Evolutionary conservation across 2,888 invertebrate genomes (phyloP).

Genomic region (Pristionchus mayeri): DNA sequence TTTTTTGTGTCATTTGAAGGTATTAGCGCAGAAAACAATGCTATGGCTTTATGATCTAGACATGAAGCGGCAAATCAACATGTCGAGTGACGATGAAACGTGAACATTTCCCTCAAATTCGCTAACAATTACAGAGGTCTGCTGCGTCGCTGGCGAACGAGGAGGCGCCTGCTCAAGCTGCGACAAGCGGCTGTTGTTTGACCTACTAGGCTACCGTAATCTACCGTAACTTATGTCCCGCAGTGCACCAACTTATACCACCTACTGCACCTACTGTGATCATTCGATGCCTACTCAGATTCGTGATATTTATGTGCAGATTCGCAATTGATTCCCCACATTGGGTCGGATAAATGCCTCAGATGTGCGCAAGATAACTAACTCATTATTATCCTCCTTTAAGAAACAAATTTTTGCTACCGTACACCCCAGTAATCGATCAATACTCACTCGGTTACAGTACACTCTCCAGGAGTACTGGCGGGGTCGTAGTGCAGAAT

Average conservation of each 20-base stretch:
- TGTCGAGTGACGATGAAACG: too few relatives aligned
- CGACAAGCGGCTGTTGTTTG: slow-evolving; percentile 11
- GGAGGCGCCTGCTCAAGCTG: slow-evolving; percentile 39
- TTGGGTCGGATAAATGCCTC: slow-evolving; percentile 26
- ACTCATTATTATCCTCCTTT: too few relatives aligned
- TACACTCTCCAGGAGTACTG: neutral
- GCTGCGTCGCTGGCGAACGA: neutral
- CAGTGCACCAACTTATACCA: neutral
- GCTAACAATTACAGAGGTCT: neutral
- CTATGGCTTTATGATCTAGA: neutral
- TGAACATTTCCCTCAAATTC: too few relatives aligned
- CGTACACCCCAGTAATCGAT: neutral
- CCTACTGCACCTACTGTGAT: neutral
- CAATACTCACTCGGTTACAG: slow-evolving; percentile 30
- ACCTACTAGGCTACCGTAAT: neutral
- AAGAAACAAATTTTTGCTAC: too few relatives aligned
- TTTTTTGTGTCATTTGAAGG: neutral
- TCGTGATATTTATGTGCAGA: neutral
- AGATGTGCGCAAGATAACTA: too few relatives aligned
- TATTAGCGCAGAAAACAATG: too few relatives aligned
- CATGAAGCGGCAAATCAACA: neutral
- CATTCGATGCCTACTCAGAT: neutral
- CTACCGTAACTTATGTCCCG: too few relatives aligned
- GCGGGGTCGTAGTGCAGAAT: slow-evolving; percentile 57
- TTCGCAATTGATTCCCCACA: neutral